Evolutionary conservation across 2,113 vertebrate species (phyloP).

Genomic region (Sebastes schlegelii): DNA sequence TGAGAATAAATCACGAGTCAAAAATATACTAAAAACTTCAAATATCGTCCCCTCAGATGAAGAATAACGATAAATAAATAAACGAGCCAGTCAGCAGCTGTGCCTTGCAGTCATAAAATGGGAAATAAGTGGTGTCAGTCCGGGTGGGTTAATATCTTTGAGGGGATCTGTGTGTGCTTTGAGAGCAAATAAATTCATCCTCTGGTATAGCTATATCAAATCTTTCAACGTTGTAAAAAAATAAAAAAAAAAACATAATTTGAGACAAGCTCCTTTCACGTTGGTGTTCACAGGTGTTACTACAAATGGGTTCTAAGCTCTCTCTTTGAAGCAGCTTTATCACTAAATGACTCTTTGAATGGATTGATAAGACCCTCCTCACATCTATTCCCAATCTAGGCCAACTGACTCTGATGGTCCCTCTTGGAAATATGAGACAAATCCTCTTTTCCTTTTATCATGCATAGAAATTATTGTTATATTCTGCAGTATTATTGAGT

Average conservation of each 20-base stretch:
- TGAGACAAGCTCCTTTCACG: slow-evolving; percentile 3
- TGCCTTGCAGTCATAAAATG: not conserved
- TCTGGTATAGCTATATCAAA: slow-evolving; percentile 13
- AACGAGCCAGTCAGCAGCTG: not conserved
- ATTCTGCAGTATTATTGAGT: not conserved
- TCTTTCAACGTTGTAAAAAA: not conserved
- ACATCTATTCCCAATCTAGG: not conserved
- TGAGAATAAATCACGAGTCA: not conserved
- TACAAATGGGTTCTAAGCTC: not conserved
- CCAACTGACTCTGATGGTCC: not conserved
- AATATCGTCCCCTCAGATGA: not conserved
- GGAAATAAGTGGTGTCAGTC: not conserved
- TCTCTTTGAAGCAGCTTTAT: not conserved
- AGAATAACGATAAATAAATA: not conserved
- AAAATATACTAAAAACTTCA: not conserved
- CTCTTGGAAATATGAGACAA: not conserved
- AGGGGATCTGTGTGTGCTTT: slow-evolving; percentile 10
- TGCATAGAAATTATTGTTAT: not conserved
- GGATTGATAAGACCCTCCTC: not conserved
- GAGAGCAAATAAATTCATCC: slow-evolving; percentile 13
- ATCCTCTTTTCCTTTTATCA: not conserved
- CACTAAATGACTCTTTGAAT: slow-evolving; percentile 4
- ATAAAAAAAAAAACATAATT: not conserved
- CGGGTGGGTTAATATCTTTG: not conserved
- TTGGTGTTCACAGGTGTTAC: not conserved